Base-by-base conservation (phyloP, 2,888 invertebrate genomes). In the Autographa pulchrina region DNA sequence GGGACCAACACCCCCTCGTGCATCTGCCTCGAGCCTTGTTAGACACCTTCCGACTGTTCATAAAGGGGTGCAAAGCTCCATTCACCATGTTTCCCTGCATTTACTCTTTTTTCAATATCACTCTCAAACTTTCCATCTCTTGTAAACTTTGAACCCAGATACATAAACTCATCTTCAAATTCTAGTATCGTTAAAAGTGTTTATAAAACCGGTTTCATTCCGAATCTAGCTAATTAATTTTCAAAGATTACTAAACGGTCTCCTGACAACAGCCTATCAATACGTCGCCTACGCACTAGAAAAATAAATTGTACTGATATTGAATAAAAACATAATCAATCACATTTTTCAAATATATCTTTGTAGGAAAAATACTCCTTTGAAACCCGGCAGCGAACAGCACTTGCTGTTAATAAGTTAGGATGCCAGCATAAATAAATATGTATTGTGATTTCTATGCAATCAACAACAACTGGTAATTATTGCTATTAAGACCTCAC, bases 391-490 rank as follows among this genome's bases (percentile, higher is more conserved):
- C 43, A 20, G 20, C 52, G 61, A 48, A 52, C 38, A 25, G 20
- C 16, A 54, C 18, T 25, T 4, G 38, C 43, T n/a, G 75, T 54
- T 74, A 66, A 74, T 61, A 16, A 58, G 38, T 67, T 58, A 71
- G 14, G 62, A 77, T 77, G 77, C 65, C 71, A 80, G 72, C 63
- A 68, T 80, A 80, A 65, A 72, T 78, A 66, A 77, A 78, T 77
- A 65, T 68, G 59, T 61, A 74, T 62, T 65, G 48, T 64, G 31
- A n/a, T 56, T 76, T 70, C 54, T 59, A 68, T 43, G 54, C 60
- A 65, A 62, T 70, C 18, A 58, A 32, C 54, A 41, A 56, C 48
- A 63, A 56, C 14, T 48, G n/a, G n/a, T 48, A n/a, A 35, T 38
- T 38, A 71, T 25, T 70, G 52, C 43, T 62, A 58, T 32, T 7